Evolutionary conservation across 2,888 invertebrate genomes (phyloP).

Genomic region (Epistrophe eligans): DNA sequence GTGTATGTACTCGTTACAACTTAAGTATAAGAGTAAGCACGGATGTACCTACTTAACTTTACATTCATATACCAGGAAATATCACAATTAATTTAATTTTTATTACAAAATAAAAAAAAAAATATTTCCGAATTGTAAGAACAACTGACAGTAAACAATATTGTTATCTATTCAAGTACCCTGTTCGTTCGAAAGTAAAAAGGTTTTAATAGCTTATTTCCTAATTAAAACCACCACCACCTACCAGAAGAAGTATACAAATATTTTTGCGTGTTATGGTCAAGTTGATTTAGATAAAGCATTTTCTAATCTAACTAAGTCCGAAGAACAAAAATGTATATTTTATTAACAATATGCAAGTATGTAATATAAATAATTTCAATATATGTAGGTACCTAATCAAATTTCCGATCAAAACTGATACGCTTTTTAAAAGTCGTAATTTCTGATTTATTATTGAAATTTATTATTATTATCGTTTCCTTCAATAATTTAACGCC

Average conservation of each 20-base stretch:
- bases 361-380: background rate
- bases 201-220: background rate
- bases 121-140: too few relatives aligned
- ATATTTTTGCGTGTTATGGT: background rate
- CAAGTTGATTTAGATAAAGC: background rate
- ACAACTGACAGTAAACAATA: too few relatives aligned
- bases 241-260: background rate
- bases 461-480: slow-evolving; percentile 63
- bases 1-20: too few relatives aligned
- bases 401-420: slow-evolving; percentile 28
- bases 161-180: background rate
- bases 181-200: background rate
- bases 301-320: background rate
- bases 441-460: slow-evolving; percentile 63
- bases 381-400: background rate
- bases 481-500: slow-evolving; percentile 50
- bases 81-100: too few relatives aligned
- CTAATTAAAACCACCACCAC: background rate
- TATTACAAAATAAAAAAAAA: too few relatives aligned
- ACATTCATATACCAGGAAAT: too few relatives aligned
- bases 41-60: too few relatives aligned
- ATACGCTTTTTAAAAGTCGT: slow-evolving; percentile 31
- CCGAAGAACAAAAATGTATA: background rate
- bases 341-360: background rate
- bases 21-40: too few relatives aligned